Conservation (phyloP, 2,113 vertebrate genomes). For the Cyanoramphus novaezelandiae region DNA sequence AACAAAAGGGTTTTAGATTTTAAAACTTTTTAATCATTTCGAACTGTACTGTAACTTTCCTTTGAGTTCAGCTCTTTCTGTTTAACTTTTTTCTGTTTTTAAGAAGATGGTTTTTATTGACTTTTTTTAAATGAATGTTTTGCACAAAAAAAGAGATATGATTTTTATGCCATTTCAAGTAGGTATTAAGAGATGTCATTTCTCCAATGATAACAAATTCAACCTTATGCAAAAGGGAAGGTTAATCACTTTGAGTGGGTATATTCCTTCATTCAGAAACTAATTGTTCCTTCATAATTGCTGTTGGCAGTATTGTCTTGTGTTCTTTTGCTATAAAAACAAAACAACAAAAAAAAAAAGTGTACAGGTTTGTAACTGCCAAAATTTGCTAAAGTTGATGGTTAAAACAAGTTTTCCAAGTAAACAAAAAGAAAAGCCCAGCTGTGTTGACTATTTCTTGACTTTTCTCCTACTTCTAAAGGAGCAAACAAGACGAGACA, state of each 20-base stretch:
- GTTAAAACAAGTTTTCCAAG: constrained; percentile 80
- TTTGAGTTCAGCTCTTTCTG: constrained; percentile 62
- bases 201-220: constrained; percentile 40
- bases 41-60: constrained; percentile 66
- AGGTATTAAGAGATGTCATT: constrained; percentile 31
- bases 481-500: not conserved
- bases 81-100: constrained; percentile 67
- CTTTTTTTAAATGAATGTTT: constrained; percentile 65
- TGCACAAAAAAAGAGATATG: constrained; percentile 59
- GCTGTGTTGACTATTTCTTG: constrained; percentile 67
- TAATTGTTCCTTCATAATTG: constrained; percentile 70
- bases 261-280: constrained; percentile 53
- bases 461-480: constrained; percentile 25
- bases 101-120: constrained; percentile 61
- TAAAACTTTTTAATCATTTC: constrained; percentile 67
- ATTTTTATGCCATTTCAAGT: constrained; percentile 65
- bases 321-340: constrained; percentile 77
- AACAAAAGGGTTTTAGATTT: constrained; percentile 48
- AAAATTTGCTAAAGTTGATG: constrained; percentile 84
- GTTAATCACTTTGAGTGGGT: constrained; percentile 51
- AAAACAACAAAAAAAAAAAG: constrained; percentile 9
- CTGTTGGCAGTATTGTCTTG: constrained; percentile 80
- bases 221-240: constrained; percentile 77
- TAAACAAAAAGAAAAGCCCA: constrained; percentile 72
- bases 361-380: constrained; percentile 84